Percentiles rank a stretch among this genome's conserved stretches.
phyloP scores from a whole-genome alignment of 1,140 invertebrate genomes.

The Mycetomoellerius zeteki region DNA sequence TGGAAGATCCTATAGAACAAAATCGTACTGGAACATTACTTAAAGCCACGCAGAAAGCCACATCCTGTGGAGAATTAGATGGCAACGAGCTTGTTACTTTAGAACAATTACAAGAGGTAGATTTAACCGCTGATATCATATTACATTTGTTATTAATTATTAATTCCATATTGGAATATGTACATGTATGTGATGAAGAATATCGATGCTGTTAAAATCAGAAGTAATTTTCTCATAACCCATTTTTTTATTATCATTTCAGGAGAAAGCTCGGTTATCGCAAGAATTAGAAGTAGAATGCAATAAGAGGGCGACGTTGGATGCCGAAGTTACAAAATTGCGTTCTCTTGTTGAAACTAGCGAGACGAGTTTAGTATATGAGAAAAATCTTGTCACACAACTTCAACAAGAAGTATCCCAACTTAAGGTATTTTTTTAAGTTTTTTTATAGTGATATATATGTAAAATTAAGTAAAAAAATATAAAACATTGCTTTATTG shows the following conservation, averaged over 20 bases:
- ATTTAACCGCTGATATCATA: background rate
- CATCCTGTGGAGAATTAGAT: slow-evolving; percentile 37
- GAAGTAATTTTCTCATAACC: background rate
- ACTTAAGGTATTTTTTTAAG: slow-evolving; percentile 77
- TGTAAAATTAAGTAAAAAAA: background rate
- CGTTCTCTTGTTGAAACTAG: slow-evolving; percentile 74
- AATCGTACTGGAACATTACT: slow-evolving; percentile 70
- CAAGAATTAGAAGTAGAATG: slow-evolving; percentile 78
- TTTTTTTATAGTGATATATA: background rate
- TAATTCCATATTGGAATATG: background rate
- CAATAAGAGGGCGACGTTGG: slow-evolving; percentile 72
- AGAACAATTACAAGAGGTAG: slow-evolving; percentile 81
- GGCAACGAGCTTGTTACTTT: slow-evolving; percentile 67
- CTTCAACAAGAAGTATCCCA: slow-evolving; percentile 80
- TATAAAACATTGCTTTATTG: slow-evolving; percentile 1
- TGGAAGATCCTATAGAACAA: slow-evolving; percentile 72
- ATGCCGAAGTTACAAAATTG: slow-evolving; percentile 77
- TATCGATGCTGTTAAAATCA: background rate
- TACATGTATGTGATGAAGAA: background rate
- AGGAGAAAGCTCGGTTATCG: slow-evolving; percentile 79
- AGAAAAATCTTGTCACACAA: slow-evolving; percentile 77
- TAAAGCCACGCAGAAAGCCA: slow-evolving; percentile 61
- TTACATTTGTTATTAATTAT: background rate
- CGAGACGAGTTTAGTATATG: slow-evolving; percentile 70
- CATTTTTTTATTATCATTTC: slow-evolving; percentile 42